These are phyloP conservation scores for Ceratosolen fusciceps DNA, from an alignment of 1,140 invertebrate species.

Conservation along the genomic window DNA sequence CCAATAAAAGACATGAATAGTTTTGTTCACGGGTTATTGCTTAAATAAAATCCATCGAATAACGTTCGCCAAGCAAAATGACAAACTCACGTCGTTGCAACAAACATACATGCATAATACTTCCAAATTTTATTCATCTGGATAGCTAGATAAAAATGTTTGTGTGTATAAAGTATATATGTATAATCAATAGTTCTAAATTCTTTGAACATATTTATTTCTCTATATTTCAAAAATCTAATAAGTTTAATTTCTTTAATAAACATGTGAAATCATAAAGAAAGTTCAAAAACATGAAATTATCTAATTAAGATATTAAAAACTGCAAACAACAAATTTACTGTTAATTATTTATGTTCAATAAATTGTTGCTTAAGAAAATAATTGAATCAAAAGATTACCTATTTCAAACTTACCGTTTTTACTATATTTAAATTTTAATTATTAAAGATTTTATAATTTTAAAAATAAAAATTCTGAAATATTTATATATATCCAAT, in stretches of 20 bases:
- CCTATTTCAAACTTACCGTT: conserved; percentile 46
- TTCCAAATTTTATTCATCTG: conserved; percentile 43
- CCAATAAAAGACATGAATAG: not conserved
- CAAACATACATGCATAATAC: conserved; percentile 40
- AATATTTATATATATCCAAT: conserved; percentile 6
- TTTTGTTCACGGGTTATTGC: conserved; percentile 19
- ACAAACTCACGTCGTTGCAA: conserved; percentile 42
- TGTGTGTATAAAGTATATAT: conserved; percentile 46
- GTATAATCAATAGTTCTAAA: conserved; percentile 39
- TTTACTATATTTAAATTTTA: conserved; percentile 31
- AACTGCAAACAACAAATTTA: conserved; percentile 43
- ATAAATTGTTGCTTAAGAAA: conserved; percentile 29
- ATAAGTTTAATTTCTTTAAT: conserved; percentile 36
- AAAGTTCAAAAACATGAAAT: conserved; percentile 46
- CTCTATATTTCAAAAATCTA: conserved; percentile 43
- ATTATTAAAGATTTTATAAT: conserved; percentile 26
- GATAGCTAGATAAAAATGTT: conserved; percentile 43
- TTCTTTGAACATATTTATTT: conserved; percentile 33
- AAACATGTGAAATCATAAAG: conserved; percentile 33
- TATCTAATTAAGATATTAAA: conserved; percentile 32
- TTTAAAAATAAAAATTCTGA: conserved; percentile 14
- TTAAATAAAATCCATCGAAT: conserved; percentile 32
- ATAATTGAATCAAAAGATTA: conserved; percentile 34
- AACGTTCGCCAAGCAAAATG: conserved; percentile 31
- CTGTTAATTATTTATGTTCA: conserved; percentile 38